Conservation (phyloP, 2,888 invertebrate genomes). For the Cataglyphis rosenhaueri region DNA sequence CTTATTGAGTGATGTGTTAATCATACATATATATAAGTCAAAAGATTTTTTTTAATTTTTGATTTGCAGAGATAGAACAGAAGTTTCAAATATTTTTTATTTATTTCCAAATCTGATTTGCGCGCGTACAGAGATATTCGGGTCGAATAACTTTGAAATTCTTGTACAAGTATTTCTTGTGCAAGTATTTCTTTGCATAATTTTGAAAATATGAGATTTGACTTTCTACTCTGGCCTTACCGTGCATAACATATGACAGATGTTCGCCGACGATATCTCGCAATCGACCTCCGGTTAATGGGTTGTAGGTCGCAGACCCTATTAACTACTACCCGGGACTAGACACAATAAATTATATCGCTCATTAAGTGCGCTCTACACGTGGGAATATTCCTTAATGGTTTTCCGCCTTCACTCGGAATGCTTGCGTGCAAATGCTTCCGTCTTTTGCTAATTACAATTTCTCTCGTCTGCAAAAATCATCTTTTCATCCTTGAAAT, state of each 20-base stretch:
- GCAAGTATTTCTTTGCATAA: constrained; percentile 6
- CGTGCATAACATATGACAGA: constrained; percentile 29
- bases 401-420: constrained; percentile 66
- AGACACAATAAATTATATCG: constrained; percentile 78
- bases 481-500: background rate
- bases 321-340: constrained; percentile 75
- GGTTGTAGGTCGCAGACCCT: constrained; percentile 72
- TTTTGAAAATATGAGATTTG: constrained; percentile 9
- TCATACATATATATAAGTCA: background rate
- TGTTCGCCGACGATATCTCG: constrained; percentile 57
- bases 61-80: too few relatives aligned
- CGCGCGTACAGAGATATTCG: background rate
- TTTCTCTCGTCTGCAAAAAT: constrained; percentile 66
- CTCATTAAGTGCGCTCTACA: constrained; percentile 74
- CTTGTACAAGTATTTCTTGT: too few relatives aligned
- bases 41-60: background rate
- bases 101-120: background rate
- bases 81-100: background rate
- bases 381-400: constrained; percentile 77
- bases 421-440: constrained; percentile 67
- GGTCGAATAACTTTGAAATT: constrained; percentile 6
- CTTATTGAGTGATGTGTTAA: background rate
- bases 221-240: background rate
- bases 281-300: constrained; percentile 67
- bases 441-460: constrained; percentile 70